These are phyloP conservation scores for Pogonus chalceus DNA, from an alignment of 1,140 invertebrate species.

Conservation along the genomic window DNA sequence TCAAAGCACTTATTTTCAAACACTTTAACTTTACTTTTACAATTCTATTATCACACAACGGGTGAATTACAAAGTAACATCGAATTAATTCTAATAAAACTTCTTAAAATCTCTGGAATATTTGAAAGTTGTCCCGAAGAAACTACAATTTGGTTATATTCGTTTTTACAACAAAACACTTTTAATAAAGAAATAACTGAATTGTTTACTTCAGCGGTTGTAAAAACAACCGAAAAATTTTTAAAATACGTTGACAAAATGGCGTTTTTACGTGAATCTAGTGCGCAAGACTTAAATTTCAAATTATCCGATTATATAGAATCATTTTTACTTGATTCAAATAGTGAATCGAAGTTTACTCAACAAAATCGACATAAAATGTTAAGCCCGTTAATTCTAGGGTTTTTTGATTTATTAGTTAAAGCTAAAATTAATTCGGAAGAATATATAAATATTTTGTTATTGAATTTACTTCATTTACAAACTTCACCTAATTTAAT, in stretches of 20 bases:
- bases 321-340: too few relatives aligned
- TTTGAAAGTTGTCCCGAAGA: slow-evolving; percentile 52
- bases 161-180: slow-evolving; percentile 29
- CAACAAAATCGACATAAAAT: slow-evolving; percentile 11
- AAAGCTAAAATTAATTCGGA: slow-evolving; percentile 17
- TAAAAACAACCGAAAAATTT: background rate
- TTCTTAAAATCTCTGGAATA: slow-evolving; percentile 48
- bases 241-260: background rate
- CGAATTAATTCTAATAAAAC: slow-evolving; percentile 35
- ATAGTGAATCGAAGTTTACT: background rate
- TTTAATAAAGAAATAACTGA: slow-evolving; percentile 34
- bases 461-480: slow-evolving; percentile 25
- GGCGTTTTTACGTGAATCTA: background rate
- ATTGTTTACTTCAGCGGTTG: slow-evolving; percentile 26
- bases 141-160: slow-evolving; percentile 55
- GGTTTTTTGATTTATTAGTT: slow-evolving; percentile 18
- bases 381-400: slow-evolving; percentile 22
- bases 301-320: slow-evolving; percentile 16
- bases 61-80: slow-evolving; percentile 34
- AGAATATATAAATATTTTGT: slow-evolving; percentile 22
- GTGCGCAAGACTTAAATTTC: slow-evolving; percentile 15
- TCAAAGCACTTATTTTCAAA: slow-evolving; percentile 46
- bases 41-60: slow-evolving; percentile 41
- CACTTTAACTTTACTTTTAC: slow-evolving; percentile 44
- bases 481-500: slow-evolving; percentile 18